Conservation (phyloP, 2,888 invertebrate species). For the Listrodromus nycthemerus region DNA sequence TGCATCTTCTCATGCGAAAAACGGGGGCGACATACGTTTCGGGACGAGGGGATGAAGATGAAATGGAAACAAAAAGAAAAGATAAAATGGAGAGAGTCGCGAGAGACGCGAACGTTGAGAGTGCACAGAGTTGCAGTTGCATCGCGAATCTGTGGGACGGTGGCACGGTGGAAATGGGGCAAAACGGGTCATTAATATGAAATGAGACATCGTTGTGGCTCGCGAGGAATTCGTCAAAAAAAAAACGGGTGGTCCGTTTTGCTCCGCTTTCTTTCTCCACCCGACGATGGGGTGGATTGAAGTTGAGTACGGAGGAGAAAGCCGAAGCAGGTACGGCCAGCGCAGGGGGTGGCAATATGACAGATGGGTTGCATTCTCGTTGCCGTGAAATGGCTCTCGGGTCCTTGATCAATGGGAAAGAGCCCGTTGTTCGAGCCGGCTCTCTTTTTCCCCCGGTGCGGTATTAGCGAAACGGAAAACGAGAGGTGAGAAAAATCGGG, state of each 20-base stretch:
- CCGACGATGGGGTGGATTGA: neutral
- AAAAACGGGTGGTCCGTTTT: neutral
- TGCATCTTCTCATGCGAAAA: conserved; percentile 76
- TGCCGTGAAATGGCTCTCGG: conserved; percentile 36
- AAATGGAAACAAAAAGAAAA: neutral
- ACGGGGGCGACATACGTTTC: conserved; percentile 69
- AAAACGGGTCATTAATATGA: neutral
- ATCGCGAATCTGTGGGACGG: neutral
- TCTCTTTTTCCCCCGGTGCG: conserved; percentile 16
- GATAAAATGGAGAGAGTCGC: neutral
- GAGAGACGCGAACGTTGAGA: neutral
- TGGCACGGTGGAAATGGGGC: neutral
- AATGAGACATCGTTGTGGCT: neutral
- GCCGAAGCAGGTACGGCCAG: conserved; percentile 12
- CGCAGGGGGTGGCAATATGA: conserved; percentile 70
- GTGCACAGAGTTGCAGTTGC: neutral
- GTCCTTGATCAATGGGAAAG: conserved; percentile 48
- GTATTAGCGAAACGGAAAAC: conserved; percentile 2
- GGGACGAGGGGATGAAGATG: conserved; percentile 16
- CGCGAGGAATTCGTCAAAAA: neutral
- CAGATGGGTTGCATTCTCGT: conserved; percentile 64
- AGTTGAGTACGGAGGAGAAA: conserved; percentile 11
- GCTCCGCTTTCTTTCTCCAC: neutral
- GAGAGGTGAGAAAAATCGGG: conserved; percentile 7
- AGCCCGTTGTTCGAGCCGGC: conserved; percentile 31